Base-by-base conservation (phyloP, 1,140 invertebrate species). In the Listronotus oregonensis region DNA sequence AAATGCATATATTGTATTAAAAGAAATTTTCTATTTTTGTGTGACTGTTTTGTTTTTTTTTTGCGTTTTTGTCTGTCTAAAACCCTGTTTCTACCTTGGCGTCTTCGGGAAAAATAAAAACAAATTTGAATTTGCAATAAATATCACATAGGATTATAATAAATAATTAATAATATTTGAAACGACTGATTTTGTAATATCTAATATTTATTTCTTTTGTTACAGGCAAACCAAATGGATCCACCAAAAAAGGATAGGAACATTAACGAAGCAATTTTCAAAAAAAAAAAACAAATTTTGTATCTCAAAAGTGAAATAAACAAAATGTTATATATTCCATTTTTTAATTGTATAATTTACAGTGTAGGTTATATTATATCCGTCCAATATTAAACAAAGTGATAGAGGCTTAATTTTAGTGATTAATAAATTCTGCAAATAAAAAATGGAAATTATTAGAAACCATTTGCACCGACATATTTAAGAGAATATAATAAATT, bases 191-290 rank as follows among this genome's bases (percentile, higher is more conserved):
- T 27, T 37, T 7, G 8, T 9, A 37, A 37, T 10, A 4, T 37
- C 7, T 37, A 37, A 37, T 37, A 37, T 37, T 37, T 37, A 10
- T 37, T 37, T 37, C 8, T 9, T 37, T 71, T 66, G 64, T 74
- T 74, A 37, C 66, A 74, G 72, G 72, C 11, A 72, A 72, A 61
- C 71, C 72, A 44, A 67, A 64, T 42, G 71, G 65, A 58, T 65
- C 63, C 15, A 71, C 72, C n/a, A 71, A 71, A 50, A 74, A 74
- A 66, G 72, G 72, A 51, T 74, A 68, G 11, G 8, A 8, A 37
- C 11, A 37, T 12, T 37, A 10, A 37, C 21, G 21, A 27, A 27
- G 21, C 21, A 27, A 27, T 27, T 27, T 27, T 27, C 21, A 27
- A 27, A 27, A 27, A 3, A 27, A 27, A 12, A 37, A 37, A 37